These are phyloP conservation scores for Pseudomyrmex cubaensis DNA, from an alignment of 1,140 invertebrate genomes.

Conservation along the genomic window DNA sequence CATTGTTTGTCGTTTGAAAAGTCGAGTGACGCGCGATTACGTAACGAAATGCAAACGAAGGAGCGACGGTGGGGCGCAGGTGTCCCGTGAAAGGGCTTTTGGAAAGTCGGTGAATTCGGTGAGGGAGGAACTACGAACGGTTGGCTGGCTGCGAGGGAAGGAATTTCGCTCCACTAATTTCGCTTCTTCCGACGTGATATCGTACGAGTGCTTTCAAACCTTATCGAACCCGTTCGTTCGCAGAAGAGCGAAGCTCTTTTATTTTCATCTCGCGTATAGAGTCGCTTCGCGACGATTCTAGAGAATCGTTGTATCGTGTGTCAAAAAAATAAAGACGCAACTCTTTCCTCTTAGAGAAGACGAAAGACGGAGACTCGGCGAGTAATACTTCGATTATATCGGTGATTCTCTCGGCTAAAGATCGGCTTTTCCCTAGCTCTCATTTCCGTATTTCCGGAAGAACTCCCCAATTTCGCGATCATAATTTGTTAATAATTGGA, in stretches of 20 bases:
- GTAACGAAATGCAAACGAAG: conserved; percentile 27
- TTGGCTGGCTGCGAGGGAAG: conserved; percentile 62
- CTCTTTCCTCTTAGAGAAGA: not conserved
- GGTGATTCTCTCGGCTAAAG: not conserved
- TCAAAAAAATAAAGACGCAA: not conserved
- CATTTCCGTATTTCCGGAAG: conserved; percentile 69
- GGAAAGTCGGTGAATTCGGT: conserved; percentile 47
- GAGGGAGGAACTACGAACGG: conserved; percentile 76
- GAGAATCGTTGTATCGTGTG: no score
- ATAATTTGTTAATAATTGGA: conserved; percentile 82
- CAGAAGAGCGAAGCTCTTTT: not conserved
- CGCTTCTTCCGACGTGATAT: conserved; percentile 68
- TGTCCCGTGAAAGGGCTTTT: conserved; percentile 15
- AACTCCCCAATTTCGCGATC: conserved; percentile 73
- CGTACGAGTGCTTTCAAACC: conserved; percentile 67
- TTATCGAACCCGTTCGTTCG: conserved; percentile 22
- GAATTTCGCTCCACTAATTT: conserved; percentile 76
- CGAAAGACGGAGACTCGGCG: not conserved
- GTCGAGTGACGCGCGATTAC: conserved; percentile 17
- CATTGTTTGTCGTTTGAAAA: not conserved
- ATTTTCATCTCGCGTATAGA: no score
- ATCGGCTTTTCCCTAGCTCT: conserved; percentile 29
- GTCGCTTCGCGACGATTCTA: no score
- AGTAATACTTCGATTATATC: conserved; percentile 7
- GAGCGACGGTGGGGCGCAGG: not conserved